Evolutionary conservation across 2,113 vertebrate genomes (phyloP), one percentile per base, ranked within the genome.

Genomic region (Dasyornis broadbenti): DNA sequence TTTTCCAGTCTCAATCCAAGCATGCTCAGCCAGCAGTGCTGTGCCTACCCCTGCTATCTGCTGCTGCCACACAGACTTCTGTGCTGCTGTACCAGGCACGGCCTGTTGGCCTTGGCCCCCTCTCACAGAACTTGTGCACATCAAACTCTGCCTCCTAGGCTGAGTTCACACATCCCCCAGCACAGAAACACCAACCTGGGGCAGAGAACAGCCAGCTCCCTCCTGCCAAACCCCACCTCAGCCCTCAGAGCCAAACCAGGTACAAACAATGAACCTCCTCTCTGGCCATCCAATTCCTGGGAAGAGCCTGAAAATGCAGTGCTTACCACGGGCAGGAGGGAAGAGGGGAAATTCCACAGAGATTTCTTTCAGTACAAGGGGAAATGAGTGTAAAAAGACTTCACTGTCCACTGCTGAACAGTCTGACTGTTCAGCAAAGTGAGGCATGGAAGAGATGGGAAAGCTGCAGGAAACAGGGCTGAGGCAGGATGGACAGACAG

Each of bases 141-240:
- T 13, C 4, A 0, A 39, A 40, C 24, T 21, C 24, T 13, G 13
- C 18, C 23, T 49, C 31, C 69, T 2, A 20, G 0, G 15, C 59
- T 37, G 33, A 44, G 72, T 86, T 90, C 77, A 31, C 35, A 0
- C 4, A 11, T 15, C 39, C 71, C 64, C 75, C 76, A 27, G 69
- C 30, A 27, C 37, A 26, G 50, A 35, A 45, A 82, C 20, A 8
- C 28, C 9, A 2, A 22, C 4, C 22, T 1, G 1, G 4, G 31
- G 17, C 14, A 57, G 2, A 9, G 82, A 30, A 20, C 27, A 8
- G 49, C 5, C 31, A 60, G 59, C 66, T 56, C 20, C 21, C 57
- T 65, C 42, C 59, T 66, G 63, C 57, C 72, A 68, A 64, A 56
- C 8, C 24, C 64, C 69, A 20, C 2, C 0, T 6, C 54, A 53